phyloP scores from a whole-genome alignment of 2,797 vertebrate genomes.

The Menidia menidia region DNA sequence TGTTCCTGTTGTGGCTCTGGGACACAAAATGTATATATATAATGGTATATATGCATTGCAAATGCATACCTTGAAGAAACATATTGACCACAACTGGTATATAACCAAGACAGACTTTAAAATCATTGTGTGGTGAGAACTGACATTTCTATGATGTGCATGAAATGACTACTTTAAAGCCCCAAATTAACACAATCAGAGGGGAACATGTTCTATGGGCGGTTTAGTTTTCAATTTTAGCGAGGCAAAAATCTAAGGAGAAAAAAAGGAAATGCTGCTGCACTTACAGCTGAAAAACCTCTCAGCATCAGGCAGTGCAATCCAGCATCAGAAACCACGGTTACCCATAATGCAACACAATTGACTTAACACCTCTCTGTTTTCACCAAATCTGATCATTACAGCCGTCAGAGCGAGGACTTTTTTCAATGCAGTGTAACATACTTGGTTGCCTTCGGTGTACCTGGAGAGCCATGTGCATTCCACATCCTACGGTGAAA shows the following conservation, averaged over 20 bases:
- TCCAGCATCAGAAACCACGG: conserved; percentile 4
- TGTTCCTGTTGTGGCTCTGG: background rate
- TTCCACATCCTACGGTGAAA: too few relatives aligned
- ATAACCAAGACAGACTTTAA: conserved; percentile 8
- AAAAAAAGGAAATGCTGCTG: background rate
- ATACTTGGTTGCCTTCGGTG: background rate
- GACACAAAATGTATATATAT: conserved; percentile 1
- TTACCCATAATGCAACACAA: background rate
- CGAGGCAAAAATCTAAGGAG: too few relatives aligned
- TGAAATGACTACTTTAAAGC: background rate
- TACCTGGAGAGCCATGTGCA: conserved; percentile 1
- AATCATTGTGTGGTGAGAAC: conserved; percentile 9
- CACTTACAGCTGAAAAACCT: background rate
- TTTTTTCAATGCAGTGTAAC: background rate
- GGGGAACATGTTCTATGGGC: background rate
- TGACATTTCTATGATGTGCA: background rate
- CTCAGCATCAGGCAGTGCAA: background rate
- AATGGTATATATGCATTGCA: conserved; percentile 40
- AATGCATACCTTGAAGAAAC: conserved; percentile 23
- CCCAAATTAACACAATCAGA: background rate
- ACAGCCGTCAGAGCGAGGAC: background rate
- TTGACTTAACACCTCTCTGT: background rate
- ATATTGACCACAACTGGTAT: conserved; percentile 6
- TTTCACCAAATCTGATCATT: background rate
- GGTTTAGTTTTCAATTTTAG: background rate